Evolutionary conservation across 2,113 vertebrate species (phyloP).

Genomic region (Puffinus mauretanicus): DNA sequence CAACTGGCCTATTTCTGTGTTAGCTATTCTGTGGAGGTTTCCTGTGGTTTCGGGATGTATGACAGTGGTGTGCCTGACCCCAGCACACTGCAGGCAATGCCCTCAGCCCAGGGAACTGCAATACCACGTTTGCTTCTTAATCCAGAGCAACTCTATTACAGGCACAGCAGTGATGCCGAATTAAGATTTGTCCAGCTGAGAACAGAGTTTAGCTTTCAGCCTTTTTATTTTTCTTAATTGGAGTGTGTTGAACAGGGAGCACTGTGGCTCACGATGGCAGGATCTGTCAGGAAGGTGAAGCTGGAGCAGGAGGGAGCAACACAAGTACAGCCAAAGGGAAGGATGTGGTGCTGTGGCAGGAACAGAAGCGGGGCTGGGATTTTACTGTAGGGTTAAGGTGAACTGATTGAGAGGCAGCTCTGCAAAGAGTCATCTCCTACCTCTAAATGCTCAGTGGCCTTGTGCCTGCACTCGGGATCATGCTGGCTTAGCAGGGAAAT

Average conservation of each 20-base stretch:
- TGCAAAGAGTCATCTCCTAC: background rate
- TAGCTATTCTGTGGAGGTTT: background rate
- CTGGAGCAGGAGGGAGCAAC: background rate
- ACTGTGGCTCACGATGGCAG: background rate
- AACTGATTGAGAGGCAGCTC: background rate
- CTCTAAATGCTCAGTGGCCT: background rate
- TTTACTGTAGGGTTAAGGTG: background rate
- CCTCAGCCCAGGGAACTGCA: background rate
- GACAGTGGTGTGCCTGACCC: background rate
- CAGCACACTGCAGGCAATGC: background rate
- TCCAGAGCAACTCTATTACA: background rate
- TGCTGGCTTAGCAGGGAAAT: background rate
- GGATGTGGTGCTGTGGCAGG: background rate
- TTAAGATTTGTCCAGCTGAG: conserved; percentile 19
- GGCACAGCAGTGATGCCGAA: background rate
- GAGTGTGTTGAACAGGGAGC: background rate
- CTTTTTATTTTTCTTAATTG: background rate
- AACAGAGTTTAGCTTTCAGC: background rate
- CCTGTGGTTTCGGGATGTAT: background rate
- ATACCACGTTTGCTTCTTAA: background rate
- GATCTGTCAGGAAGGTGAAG: background rate
- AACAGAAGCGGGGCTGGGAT: background rate
- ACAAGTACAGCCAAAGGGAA: background rate
- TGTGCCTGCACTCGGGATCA: background rate
- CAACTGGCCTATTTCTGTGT: background rate